Percentiles rank a stretch among this genome's conserved stretches.
Conservation (phyloP, 2,888 invertebrate species). For the Coelinius sp. region DNA sequence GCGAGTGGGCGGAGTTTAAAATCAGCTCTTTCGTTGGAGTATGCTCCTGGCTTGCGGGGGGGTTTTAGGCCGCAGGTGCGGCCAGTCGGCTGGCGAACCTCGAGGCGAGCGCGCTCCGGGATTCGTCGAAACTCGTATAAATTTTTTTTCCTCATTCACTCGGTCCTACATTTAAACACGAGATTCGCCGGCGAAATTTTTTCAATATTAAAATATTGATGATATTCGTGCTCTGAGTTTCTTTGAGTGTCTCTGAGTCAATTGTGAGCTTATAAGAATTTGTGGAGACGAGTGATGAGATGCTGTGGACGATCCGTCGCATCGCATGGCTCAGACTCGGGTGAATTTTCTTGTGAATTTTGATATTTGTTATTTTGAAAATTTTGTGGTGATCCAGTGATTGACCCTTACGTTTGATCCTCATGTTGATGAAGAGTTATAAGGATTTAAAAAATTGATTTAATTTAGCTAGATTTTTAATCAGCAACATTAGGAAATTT, state of each 20-base stretch:
- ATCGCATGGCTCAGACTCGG: slow-evolving; percentile 5
- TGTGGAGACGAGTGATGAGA: neutral
- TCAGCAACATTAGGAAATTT: too few species aligned
- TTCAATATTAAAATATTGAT: neutral
- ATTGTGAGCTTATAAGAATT: neutral
- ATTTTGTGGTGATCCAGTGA: neutral
- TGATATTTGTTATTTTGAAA: neutral
- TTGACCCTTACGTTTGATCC: neutral
- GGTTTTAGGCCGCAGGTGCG: slow-evolving; percentile 62
- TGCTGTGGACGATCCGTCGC: slow-evolving; percentile 36
- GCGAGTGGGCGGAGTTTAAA: slow-evolving; percentile 40
- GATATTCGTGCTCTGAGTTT: neutral
- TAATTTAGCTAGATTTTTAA: too few species aligned
- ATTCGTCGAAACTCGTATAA: neutral
- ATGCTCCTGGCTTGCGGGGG: slow-evolving; percentile 48
- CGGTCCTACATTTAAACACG: neutral
- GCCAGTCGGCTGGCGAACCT: slow-evolving; percentile 68
- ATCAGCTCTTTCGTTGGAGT: slow-evolving; percentile 27
- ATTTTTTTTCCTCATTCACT: neutral
- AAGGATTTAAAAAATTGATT: too few species aligned
- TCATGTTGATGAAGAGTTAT: neutral
- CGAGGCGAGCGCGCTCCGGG: slow-evolving; percentile 63
- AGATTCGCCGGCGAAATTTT: slow-evolving; percentile 21
- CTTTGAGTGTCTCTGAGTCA: neutral
- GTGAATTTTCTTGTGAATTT: neutral